Evolutionary conservation across 2,797 vertebrate species (phyloP), one percentile per base, ranked within the genome.

Genomic region (Rallus crepitans): DNA sequence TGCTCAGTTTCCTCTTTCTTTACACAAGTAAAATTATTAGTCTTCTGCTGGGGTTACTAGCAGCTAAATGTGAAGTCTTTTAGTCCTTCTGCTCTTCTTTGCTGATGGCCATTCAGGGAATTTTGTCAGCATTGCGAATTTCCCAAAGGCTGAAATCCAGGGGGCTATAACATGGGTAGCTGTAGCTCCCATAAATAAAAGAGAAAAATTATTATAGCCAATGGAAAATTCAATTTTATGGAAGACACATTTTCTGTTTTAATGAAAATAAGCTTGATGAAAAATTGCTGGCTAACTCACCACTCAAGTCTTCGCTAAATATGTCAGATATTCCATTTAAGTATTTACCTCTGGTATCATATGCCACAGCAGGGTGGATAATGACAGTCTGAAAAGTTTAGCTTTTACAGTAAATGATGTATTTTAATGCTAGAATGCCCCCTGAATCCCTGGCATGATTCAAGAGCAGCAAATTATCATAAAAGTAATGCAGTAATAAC

Each of bases 401-500:
- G 7, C 12, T 86, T 83, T 93, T 77, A 57, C 9, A 63, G 83
- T 93, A 72, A 64, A 84, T 81, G 56, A 77, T 57, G 27, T 35
- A 71, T 91, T 90, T 79, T 53, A 75, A 48, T 52, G 5, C 30
- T 84, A 64, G n/a, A 70, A 47, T 73, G 27, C 15, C 28, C 56
- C 48, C 93, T 89, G 73, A 60, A 59, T 86, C 33, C 27, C 35
- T 56, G 18, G 5, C 27, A 47, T 66, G 10, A 11, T 64, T 82
- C 82, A 90, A 91, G 65, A 79, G 16, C 28, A 96, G 39, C 10
- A 80, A 84, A 93, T 94, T 84, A 89, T 80, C 4, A 12, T 84
- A 40, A 87, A 81, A 33, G 35, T 59, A 80, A 79, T 31, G 23
- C 40, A 76, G 13, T n/a, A 63, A 23, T 45, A 82, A 76, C 1